Base-by-base conservation (phyloP, 2,113 vertebrate species). In the Cervus canadensis region DNA sequence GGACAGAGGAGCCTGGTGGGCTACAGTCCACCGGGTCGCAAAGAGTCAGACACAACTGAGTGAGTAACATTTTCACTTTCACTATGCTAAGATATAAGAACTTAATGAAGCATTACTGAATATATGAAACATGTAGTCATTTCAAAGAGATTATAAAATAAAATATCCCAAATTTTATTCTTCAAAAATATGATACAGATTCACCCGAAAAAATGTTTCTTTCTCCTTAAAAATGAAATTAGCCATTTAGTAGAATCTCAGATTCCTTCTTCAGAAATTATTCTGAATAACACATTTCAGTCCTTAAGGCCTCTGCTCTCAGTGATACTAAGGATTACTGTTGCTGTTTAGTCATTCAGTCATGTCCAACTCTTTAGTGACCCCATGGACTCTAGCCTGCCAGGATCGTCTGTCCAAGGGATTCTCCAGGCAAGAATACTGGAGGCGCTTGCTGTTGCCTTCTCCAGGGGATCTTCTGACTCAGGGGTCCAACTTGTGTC, bases 121-220 rank as follows among this genome's bases (percentile, higher is more conserved):
- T 50, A 91, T 8, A 88, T 17, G 28, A 96, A 79, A 94, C 74
- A 57, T 28, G 13, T 1, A 84, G 7, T 50, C 19, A 54, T 91
- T 86, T n/a, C 76, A 71, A 87, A 95, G 52, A 59, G 23, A 96
- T 40, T 48, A 12, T 60, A 43, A 54, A 43, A 60, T 82, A 83
- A 91, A n/a, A 81, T 21, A 30, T 13, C 9, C 17, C 52, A 92
- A 60, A 76, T 62, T 84, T 59, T 81, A 57, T n/a, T 36, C 48
- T 30, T 87, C 14, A 71, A 64, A 94, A n/a, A 78, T 40, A 91
- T 23, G 64, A 33, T 84, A 89, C 62, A 84, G 45, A 74, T 52
- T 64, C 57, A 67, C 36, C 16, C 7, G 5, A 3, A 3, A 76
- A 8, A 82, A 81, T 76, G 5, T 36, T 43, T 82, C 30, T 40